A percentile compares a stretch with the other conserved stretches of the same genome.
These are phyloP conservation scores for Thyatira batis DNA, from an alignment of 2,888 invertebrate genomes.

Conservation along the genomic window DNA sequence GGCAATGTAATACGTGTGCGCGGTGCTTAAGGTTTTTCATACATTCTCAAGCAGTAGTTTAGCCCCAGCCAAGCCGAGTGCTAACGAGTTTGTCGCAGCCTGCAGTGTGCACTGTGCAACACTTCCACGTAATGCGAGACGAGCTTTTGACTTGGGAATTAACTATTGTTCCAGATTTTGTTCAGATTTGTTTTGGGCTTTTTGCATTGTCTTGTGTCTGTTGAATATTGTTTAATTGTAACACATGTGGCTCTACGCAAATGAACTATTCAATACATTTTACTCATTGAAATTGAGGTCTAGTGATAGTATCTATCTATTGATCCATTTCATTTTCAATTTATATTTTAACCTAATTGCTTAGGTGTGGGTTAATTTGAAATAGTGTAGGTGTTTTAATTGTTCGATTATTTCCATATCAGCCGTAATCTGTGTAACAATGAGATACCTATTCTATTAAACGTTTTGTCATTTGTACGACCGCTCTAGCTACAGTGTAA, in stretches of 20 bases:
- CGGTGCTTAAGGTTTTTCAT: slow-evolving; percentile 22
- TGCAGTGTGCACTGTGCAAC: no score
- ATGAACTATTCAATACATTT: no score
- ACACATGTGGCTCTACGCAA: no score
- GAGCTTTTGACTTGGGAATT: neutral
- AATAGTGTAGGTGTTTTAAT: no score
- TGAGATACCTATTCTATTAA: no score
- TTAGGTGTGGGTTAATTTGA: no score
- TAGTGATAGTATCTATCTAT: no score
- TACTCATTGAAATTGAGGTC: no score
- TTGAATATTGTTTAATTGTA: neutral
- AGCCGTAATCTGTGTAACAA: no score
- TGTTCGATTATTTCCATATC: no score
- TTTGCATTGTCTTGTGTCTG: neutral
- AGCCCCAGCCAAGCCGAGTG: slow-evolving; percentile 2
- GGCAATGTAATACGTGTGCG: slow-evolving; percentile 36
- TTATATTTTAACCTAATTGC: no score
- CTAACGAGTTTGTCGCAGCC: slow-evolving; percentile 19
- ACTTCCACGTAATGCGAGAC: neutral
- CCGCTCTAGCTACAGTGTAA: neutral
- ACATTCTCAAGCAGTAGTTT: slow-evolving; percentile 16
- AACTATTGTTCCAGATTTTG: neutral
- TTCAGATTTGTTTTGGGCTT: neutral
- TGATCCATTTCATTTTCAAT: no score
- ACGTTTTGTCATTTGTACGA: neutral